Base-by-base conservation (phyloP, 2,888 invertebrate species). In the Tenthredo notha region DNA sequence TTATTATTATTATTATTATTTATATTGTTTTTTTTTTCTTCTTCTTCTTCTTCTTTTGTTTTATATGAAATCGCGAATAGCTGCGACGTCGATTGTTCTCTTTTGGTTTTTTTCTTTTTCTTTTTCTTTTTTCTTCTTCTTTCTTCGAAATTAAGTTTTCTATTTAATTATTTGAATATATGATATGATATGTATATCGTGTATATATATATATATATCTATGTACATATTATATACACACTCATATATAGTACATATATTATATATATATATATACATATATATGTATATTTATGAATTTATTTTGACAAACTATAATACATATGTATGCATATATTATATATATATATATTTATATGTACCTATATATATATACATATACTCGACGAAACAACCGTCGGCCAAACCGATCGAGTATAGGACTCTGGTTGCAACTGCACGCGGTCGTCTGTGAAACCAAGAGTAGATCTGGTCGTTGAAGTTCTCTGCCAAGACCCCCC, bases 381-480 rank as follows among this genome's bases (percentile, higher is more conserved):
- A 67, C 67, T 67, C 33, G 67, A 67, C 15, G 33, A 25, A 33
- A 67, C 15, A 15, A 33, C 29, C 33, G 21, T 67, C 29, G 25
- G 25, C 33, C 33, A 67, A 67, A 67, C 67, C 67, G 67, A 80
- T 74, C 82, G 89, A 91, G 91, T 90, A 91, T 92, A 92, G 91
- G 91, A 91, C 91, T 91, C 91, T 90, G 90, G 91, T 91, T 90
- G 91, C 93, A 92, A 93, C 93, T 92, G 93, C 92, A 91, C 90
- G 91, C 91, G 91, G 90, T 90, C 89, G 88, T 89, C 90, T 88
- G 87, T 90, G 89, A 90, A 92, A 61, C 82, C 75, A 65, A 90
- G 91, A 91, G 87, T 88, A 89, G 90, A 91, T 91, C 91, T 90
- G 89, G 86, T 88, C 86, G 87, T 88, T 86, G 88, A 88, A 88